phyloP scores from a whole-genome alignment of 1,140 invertebrate species.

The Cydia strobilella region DNA sequence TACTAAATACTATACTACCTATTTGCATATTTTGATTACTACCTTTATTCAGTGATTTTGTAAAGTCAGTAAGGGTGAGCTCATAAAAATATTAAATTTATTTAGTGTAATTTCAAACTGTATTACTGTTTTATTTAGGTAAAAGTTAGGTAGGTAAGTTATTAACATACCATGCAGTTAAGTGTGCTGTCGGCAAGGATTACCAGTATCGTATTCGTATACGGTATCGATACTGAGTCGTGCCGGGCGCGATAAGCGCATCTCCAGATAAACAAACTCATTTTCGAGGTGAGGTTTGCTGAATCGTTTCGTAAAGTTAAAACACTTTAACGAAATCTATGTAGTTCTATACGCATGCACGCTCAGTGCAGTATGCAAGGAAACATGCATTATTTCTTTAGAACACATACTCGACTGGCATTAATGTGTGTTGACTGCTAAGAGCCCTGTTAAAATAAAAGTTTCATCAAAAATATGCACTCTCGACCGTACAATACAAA shows the following conservation, averaged over 20 bases:
- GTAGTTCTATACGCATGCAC: constrained; percentile 68
- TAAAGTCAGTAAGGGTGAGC: constrained; percentile 44
- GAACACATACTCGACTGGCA: constrained; percentile 79
- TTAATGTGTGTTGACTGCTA: constrained; percentile 80
- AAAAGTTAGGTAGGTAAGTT: constrained; percentile 43
- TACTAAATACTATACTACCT: constrained; percentile 63
- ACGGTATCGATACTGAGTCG: not conserved
- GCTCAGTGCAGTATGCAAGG: constrained; percentile 65
- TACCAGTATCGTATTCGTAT: constrained; percentile 31
- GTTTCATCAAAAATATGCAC: constrained; percentile 71
- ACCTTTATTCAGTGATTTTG: constrained; percentile 39
- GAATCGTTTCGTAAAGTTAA: constrained; percentile 25
- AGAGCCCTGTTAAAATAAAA: constrained; percentile 79
- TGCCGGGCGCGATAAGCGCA: not conserved
- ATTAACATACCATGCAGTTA: constrained; percentile 55
- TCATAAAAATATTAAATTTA: constrained; percentile 43
- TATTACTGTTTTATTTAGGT: constrained; percentile 35
- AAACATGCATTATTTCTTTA: constrained; percentile 76
- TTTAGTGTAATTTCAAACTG: constrained; percentile 41
- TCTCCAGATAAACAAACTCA: constrained; percentile 21
- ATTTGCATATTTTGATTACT: constrained; percentile 52
- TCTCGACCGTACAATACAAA: constrained; percentile 65
- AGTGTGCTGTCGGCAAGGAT: constrained; percentile 45
- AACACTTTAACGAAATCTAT: constrained; percentile 46
- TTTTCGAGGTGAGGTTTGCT: constrained; percentile 24